Evolutionary conservation across 1,140 invertebrate species (phyloP).

Genomic region (Drosophila nigromelanica): DNA sequence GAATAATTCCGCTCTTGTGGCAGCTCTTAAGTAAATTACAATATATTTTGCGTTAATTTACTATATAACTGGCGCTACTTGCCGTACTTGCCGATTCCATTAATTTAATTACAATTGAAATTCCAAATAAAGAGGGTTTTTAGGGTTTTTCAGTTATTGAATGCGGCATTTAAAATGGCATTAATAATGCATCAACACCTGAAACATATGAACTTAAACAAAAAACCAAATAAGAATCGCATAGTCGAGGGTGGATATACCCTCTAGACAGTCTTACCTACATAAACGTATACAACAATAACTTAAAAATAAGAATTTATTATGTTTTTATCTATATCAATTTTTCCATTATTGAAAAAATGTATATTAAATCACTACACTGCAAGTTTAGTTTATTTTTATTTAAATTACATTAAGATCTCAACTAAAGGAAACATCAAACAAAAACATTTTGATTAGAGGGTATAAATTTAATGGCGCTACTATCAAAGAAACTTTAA

Average conservation of each 20-base stretch:
- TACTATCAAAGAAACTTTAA: conserved; percentile 48
- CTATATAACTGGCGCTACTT: conserved; percentile 45
- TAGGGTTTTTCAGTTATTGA: conserved; percentile 58
- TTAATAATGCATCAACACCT: conserved; percentile 79
- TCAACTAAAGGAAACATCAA: too few species aligned
- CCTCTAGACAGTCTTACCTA: background rate
- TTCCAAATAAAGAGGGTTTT: conserved; percentile 70
- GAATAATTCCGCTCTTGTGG: conserved; percentile 34
- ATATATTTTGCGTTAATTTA: conserved; percentile 60
- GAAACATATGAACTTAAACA: conserved; percentile 40
- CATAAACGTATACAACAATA: too few species aligned
- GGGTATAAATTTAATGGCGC: too few species aligned
- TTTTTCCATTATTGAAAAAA: too few species aligned
- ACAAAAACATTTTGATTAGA: too few species aligned
- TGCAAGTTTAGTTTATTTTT: background rate
- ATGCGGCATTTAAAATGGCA: conserved; percentile 74
- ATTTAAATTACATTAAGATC: too few species aligned
- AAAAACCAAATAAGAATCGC: conserved; percentile 1
- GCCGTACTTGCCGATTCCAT: conserved; percentile 32
- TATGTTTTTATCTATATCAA: too few species aligned
- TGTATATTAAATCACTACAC: background rate
- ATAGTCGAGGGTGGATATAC: background rate
- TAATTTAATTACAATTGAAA: conserved; percentile 81
- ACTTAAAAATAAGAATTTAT: too few species aligned
- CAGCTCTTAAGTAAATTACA: conserved; percentile 74